Evolutionary conservation across 2,113 vertebrate genomes (phyloP).

Genomic region (Calyptomena viridis): DNA sequence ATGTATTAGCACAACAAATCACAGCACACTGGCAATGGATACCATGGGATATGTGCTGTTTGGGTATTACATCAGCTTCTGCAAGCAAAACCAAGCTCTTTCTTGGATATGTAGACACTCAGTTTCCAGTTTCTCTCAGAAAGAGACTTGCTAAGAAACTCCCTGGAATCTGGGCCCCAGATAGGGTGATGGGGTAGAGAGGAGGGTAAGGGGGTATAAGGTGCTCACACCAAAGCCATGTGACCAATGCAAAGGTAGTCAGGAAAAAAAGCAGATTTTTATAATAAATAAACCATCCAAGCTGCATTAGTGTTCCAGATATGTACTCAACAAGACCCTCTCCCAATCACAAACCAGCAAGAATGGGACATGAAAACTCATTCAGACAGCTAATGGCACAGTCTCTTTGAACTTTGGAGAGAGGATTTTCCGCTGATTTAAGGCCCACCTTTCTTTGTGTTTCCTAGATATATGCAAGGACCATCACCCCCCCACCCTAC

Average conservation of each 20-base stretch:
- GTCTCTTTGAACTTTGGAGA: constrained; percentile 55
- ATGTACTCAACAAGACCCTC: constrained; percentile 54
- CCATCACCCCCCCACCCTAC: background rate
- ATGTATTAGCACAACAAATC: background rate
- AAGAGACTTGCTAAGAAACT: constrained; percentile 27
- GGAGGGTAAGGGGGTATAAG: constrained; percentile 42
- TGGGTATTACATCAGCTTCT: background rate
- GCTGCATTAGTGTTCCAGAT: constrained; percentile 71
- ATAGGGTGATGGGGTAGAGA: background rate
- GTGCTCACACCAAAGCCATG: constrained; percentile 66
- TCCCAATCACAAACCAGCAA: constrained; percentile 64
- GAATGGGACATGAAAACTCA: constrained; percentile 60
- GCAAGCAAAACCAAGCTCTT: background rate
- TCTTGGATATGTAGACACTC: background rate
- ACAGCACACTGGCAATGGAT: background rate
- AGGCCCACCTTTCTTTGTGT: constrained; percentile 59
- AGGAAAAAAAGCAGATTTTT: constrained; percentile 62
- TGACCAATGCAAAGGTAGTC: constrained; percentile 69
- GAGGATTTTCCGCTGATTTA: constrained; percentile 68
- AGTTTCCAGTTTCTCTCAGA: constrained; percentile 29
- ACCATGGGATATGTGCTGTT: background rate
- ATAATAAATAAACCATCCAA: constrained; percentile 60
- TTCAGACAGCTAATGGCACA: constrained; percentile 59
- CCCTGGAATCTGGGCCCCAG: constrained; percentile 56
- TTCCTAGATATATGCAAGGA: constrained; percentile 30